Percentiles rank a stretch among this genome's conserved stretches.
These are phyloP conservation scores for Andrena haemorrhoa DNA, from an alignment of 2,888 invertebrate species.

Conservation along the genomic window DNA sequence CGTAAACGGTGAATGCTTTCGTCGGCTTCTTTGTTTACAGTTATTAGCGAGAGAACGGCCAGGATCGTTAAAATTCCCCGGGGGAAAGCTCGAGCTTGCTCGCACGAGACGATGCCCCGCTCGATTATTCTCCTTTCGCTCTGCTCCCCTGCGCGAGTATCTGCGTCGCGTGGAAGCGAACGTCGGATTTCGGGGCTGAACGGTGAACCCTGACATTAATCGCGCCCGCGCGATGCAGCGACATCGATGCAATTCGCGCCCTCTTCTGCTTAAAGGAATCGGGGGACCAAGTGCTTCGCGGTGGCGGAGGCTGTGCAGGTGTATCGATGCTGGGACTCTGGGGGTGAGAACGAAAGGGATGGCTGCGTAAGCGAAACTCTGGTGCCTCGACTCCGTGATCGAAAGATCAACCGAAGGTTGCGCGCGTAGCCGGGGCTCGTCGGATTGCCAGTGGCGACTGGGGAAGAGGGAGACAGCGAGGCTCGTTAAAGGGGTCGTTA, in stretches of 20 bases:
- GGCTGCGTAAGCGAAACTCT: too few relatives aligned
- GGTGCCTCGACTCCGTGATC: too few relatives aligned
- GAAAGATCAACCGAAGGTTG: too few relatives aligned
- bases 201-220: constrained; percentile 4
- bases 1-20: constrained; percentile 18
- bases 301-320: too few relatives aligned
- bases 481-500: constrained; percentile 46
- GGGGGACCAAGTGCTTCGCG: background rate
- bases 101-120: constrained; percentile 3
- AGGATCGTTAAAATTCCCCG: constrained; percentile 36
- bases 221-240: constrained; percentile 1
- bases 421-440: background rate
- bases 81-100: background rate
- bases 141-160: background rate
- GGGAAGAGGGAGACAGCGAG: background rate
- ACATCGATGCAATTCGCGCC: constrained; percentile 16
- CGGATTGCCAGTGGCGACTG: constrained; percentile 8
- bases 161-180: background rate
- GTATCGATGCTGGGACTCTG: too few relatives aligned
- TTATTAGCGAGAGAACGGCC: constrained; percentile 37
- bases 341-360: too few relatives aligned
- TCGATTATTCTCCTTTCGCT: constrained; percentile 16
- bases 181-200: background rate
- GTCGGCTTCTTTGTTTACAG: constrained; percentile 43
- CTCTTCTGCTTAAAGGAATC: too few relatives aligned